Evolutionary conservation across 2,888 invertebrate species (phyloP), one percentile per base, ranked within the genome.

Genomic region (Orthosia gracilis): DNA sequence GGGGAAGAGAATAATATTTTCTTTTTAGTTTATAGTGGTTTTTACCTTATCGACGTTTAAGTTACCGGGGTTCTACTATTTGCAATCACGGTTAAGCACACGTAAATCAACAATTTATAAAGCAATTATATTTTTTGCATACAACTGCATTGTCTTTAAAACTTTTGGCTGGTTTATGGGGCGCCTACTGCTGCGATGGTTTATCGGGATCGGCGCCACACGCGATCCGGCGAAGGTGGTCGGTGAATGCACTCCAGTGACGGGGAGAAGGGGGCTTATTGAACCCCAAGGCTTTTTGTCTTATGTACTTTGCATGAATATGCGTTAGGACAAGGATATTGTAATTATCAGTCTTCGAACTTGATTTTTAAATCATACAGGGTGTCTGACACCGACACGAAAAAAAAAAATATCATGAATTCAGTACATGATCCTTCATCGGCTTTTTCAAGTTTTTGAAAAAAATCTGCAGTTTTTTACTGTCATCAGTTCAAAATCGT

Each of bases 221-320:
- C 96, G 96, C 95, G 90, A 95, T 87, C 77, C 82, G 72, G 75
- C 80, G 67, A 57, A 58, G 47, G 26, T 68, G 88, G 87, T 69
- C 94, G 95, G 95, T 95, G 94, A 95, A 95, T 95, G 95, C 93
- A 94, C 95, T 92, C 90, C 74, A 80, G 75, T 71, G 73, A 61
- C 75, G 74, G 68, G 73, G 67, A 69, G 71, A 64, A 64, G 71
- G 71, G 71, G 78, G 70, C 57, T 74, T 89, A 93, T 93, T 91
- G 85, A 91, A 85, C 85, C 86, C 76, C 88, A 76, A 82, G 83
- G 74, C 83, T 72, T 82, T 71, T 78, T 78, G 83, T 78, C 77
- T 64, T 76, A 52, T 55, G 18, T 67, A 63, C 40, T 64, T 63
- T 50, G 40, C 63, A 54, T 64, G 68, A 52, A 4, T 64, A 55